Evolutionary conservation across 1,140 invertebrate species (phyloP).

Genomic region (Drosophila nasuta): DNA sequence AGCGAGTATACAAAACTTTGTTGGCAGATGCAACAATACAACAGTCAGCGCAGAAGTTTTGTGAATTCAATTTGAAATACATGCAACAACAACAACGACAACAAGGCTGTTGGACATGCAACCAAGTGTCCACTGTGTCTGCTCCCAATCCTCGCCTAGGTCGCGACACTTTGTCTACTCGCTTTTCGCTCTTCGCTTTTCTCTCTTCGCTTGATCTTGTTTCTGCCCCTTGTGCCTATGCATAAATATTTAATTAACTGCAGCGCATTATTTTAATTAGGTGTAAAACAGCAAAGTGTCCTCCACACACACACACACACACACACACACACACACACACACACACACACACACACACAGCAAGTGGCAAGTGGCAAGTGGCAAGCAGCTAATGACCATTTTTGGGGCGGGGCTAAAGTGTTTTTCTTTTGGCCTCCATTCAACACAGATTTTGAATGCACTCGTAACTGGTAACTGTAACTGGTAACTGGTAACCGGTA

Average conservation of each 20-base stretch:
- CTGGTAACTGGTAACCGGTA: conserved; percentile 4
- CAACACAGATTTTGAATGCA: conserved; percentile 21
- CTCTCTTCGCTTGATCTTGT: not conserved
- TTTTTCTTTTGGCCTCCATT: conserved; percentile 37
- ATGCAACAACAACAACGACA: conserved; percentile 55
- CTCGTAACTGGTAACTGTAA: conserved; percentile 1
- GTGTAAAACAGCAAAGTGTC: conserved; percentile 68
- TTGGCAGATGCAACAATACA: conserved; percentile 61
- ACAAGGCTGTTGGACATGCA: conserved; percentile 12
- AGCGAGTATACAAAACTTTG: conserved; percentile 72
- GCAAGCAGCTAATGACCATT: conserved; percentile 11
- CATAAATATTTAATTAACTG: conserved; percentile 85
- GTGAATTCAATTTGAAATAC: conserved; percentile 82
- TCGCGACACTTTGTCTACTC: conserved; percentile 38
- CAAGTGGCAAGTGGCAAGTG: conserved; percentile 25
- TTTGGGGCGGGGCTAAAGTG: conserved; percentile 31
- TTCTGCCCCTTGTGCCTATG: conserved; percentile 59
- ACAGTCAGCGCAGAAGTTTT: conserved; percentile 57
- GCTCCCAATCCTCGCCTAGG: not conserved
- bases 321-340: conserved; percentile 9
- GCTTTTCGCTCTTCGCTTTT: conserved; percentile 2
- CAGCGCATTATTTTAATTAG: conserved; percentile 85
- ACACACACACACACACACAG: conserved; percentile 10
- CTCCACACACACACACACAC: not conserved
- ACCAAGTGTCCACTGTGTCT: conserved; percentile 13